Evolutionary conservation across 2,797 vertebrate genomes (phyloP), one percentile per base, ranked within the genome.

Genomic region (Diceros bicornis): DNA sequence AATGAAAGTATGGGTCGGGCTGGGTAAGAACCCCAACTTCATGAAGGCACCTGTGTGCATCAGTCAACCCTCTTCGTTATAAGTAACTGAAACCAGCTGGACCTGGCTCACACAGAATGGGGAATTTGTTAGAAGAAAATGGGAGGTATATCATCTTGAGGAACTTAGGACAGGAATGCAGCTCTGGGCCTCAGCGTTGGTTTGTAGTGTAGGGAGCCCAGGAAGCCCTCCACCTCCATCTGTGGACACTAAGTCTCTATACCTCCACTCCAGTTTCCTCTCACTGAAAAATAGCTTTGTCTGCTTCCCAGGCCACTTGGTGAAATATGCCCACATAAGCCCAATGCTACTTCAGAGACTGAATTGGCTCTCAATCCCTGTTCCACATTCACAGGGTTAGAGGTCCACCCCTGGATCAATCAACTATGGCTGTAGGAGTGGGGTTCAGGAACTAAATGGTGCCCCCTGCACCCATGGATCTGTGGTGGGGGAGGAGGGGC

Each of bases 321-420:
- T 74, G 84, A 79, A 82, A 82, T 72, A 68, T 37, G 29, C 52
- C 41, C 25, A 37, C 47, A 17, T n/a, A n/a, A 96, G 37, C 69
- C 59, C 29, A 50, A 4, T 86, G 75, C 34, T 50, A 52, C 64
- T 69, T 93, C 61, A 84, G 61, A 89, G 61, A 47, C 6, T 68
- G 69, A 59, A 55, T 17, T 78, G 32, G 83, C 47, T 94, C 59
- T 74, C 29, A 32, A 3, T 77, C 68, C 25, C 93, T 79, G 7
- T 61, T 95, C n/a, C 74, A 74, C 62, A 96, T 72, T 78, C n/a
- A 71, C 71, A 75, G 34, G 44, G 57, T 94, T 82, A 68, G 55
- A 86, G 25, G 62, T 71, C 44, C 50, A 92, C 37, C 27, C 29
- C n/a, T 92, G 37, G 32, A 66, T 89, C 59, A 82, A 1, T 69